phyloP scores from a whole-genome alignment of 1,140 invertebrate genomes.

The Hyphantria cunea region DNA sequence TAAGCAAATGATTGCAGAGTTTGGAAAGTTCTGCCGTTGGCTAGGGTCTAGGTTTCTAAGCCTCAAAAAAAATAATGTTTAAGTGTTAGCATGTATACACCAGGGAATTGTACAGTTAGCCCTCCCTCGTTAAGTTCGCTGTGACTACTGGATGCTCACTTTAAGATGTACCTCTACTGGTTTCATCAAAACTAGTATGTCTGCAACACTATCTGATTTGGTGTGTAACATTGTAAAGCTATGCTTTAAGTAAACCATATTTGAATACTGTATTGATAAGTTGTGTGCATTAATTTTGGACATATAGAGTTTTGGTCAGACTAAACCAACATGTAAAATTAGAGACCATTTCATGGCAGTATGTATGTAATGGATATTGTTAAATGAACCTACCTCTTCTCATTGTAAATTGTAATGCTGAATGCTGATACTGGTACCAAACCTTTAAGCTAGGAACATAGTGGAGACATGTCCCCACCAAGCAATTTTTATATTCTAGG shows the following conservation, averaged over 20 bases:
- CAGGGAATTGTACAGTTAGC: slow-evolving; percentile 81
- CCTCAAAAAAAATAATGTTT: slow-evolving; percentile 78
- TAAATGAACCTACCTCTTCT: slow-evolving; percentile 80
- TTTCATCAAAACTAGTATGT: slow-evolving; percentile 72
- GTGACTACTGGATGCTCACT: slow-evolving; percentile 77
- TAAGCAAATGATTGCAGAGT: slow-evolving; percentile 64
- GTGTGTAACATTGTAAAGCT: slow-evolving; percentile 53
- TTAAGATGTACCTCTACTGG: slow-evolving; percentile 65
- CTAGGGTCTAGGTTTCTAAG: slow-evolving; percentile 74
- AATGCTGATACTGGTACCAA: slow-evolving; percentile 79
- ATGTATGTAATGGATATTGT: slow-evolving; percentile 61
- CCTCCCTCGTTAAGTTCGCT: slow-evolving; percentile 81
- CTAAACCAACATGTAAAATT: slow-evolving; percentile 75
- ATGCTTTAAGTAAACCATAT: slow-evolving; percentile 70
- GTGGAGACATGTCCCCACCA: slow-evolving; percentile 53
- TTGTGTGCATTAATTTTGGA: slow-evolving; percentile 44
- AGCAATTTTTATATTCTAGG: slow-evolving; percentile 76
- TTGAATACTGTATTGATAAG: slow-evolving; percentile 48
- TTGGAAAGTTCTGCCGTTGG: slow-evolving; percentile 77
- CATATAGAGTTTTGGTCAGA: slow-evolving; percentile 70
- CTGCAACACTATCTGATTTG: slow-evolving; percentile 47
- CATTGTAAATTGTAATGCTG: slow-evolving; percentile 82
- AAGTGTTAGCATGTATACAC: slow-evolving; percentile 80
- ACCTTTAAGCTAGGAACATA: slow-evolving; percentile 71
- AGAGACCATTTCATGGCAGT: slow-evolving; percentile 69